These are phyloP conservation scores for Conomelus anceps DNA, from an alignment of 2,888 invertebrate genomes.

Conservation along the genomic window DNA sequence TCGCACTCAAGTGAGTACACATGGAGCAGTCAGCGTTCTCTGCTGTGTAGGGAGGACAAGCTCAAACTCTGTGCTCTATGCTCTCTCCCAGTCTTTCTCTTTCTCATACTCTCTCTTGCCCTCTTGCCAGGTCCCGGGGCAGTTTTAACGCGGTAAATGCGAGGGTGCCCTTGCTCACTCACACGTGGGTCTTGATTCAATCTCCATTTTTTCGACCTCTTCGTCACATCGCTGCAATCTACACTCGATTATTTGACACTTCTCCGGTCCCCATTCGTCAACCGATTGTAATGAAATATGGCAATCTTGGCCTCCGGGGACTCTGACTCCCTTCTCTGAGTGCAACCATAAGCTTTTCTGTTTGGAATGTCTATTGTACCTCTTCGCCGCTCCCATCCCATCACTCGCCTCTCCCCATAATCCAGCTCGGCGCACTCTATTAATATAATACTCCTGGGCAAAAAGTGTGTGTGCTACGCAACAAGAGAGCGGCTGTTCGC, in stretches of 20 bases:
- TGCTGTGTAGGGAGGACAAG: neutral
- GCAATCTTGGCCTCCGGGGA: slow-evolving; percentile 10
- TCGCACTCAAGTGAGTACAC: slow-evolving; percentile 5
- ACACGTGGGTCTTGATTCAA: slow-evolving; percentile 21
- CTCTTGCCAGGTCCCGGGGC: slow-evolving; percentile 4
- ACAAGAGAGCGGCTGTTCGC: neutral
- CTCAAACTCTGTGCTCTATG: neutral
- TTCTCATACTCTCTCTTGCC: neutral
- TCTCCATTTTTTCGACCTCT: slow-evolving; percentile 25
- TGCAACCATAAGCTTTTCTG: slow-evolving; percentile 3
- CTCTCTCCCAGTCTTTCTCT: neutral
- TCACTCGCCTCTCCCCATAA: too few relatives aligned
- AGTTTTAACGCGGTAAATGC: slow-evolving; percentile 20
- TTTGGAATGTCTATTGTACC: neutral
- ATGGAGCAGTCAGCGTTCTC: neutral
- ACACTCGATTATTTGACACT: slow-evolving; percentile 25
- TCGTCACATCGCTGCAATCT: neutral
- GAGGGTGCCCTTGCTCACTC: neutral
- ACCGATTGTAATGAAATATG: slow-evolving; percentile 27
- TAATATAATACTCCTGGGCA: neutral
- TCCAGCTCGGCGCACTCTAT: neutral
- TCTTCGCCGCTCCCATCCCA: neutral
- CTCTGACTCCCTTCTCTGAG: neutral
- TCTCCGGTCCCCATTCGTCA: slow-evolving; percentile 14
- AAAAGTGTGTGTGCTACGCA: neutral